Percentiles rank a stretch among this genome's conserved stretches.
Evolutionary conservation across 2,797 vertebrate genomes (phyloP).

Genomic region (Pipistrellus pipistrellus): DNA sequence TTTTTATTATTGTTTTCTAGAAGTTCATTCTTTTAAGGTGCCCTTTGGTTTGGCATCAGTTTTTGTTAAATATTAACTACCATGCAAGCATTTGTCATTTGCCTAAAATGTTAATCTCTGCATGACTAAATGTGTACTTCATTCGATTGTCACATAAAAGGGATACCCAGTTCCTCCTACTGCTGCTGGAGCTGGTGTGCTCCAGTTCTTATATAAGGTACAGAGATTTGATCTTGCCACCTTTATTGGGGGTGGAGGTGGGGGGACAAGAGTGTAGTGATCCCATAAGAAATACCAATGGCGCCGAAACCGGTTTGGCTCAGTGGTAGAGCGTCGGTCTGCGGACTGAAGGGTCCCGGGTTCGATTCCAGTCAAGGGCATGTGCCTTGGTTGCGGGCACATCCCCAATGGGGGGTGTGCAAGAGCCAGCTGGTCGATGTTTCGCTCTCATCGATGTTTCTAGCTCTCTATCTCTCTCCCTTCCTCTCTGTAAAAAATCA

Average conservation of each 20-base stretch:
- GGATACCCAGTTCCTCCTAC: neutral
- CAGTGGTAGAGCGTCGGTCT: no score
- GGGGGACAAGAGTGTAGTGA: neutral
- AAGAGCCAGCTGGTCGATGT: no score
- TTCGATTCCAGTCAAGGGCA: no score
- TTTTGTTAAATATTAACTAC: conserved; percentile 40
- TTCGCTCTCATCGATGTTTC: no score
- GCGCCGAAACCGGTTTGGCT: no score
- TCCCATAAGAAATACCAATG: neutral
- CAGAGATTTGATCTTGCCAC: neutral
- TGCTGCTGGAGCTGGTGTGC: neutral
- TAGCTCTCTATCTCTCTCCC: no score
- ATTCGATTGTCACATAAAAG: neutral
- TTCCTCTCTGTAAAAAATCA: no score
- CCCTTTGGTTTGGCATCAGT: neutral
- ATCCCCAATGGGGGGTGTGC: no score
- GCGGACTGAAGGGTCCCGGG: no score
- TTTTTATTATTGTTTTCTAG: neutral
- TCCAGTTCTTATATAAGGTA: neutral
- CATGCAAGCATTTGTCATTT: neutral
- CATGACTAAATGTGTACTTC: neutral
- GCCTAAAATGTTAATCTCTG: neutral
- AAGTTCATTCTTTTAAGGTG: conserved; percentile 28
- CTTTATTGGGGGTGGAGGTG: neutral
- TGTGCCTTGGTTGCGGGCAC: no score